Evolutionary conservation across 2,113 vertebrate species (phyloP).

Genomic region (Jacana jacana): DNA sequence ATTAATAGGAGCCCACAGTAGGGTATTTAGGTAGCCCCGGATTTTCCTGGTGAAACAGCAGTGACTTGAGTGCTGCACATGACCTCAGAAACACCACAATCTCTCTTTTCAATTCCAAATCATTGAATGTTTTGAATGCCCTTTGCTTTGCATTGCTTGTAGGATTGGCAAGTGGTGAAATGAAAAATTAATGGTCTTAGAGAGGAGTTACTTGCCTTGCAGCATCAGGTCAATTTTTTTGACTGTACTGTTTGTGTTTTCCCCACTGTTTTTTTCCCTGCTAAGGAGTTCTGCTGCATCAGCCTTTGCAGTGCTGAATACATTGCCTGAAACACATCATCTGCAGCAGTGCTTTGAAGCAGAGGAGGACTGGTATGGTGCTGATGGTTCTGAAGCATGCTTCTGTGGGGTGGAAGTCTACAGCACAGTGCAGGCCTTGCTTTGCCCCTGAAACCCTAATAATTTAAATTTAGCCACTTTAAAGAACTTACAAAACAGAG

Average conservation of each 20-base stretch:
- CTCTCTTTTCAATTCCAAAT: not conserved
- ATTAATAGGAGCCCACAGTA: not conserved
- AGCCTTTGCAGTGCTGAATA: not conserved
- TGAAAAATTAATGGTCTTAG: not conserved
- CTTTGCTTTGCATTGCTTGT: not conserved
- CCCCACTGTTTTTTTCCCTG: not conserved
- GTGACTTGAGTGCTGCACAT: not conserved
- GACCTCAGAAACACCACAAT: not conserved
- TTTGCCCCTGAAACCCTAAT: not conserved
- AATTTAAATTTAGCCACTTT: not conserved
- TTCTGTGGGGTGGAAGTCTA: accelerated
- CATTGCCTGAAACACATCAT: accelerated
- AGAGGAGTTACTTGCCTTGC: not conserved
- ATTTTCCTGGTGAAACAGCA: not conserved
- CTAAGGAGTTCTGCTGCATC: too few relatives aligned
- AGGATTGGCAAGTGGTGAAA: not conserved
- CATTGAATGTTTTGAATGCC: not conserved
- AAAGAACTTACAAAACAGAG: not conserved
- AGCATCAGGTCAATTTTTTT: not conserved
- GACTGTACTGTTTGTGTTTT: not conserved
- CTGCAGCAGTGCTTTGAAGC: not conserved
- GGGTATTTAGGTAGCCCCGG: not conserved
- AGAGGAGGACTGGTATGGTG: not conserved
- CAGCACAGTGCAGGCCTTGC: not conserved
- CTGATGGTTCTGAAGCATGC: not conserved